phyloP scores from a whole-genome alignment of 2,797 vertebrate genomes.

The Hafferia zeledoni region DNA sequence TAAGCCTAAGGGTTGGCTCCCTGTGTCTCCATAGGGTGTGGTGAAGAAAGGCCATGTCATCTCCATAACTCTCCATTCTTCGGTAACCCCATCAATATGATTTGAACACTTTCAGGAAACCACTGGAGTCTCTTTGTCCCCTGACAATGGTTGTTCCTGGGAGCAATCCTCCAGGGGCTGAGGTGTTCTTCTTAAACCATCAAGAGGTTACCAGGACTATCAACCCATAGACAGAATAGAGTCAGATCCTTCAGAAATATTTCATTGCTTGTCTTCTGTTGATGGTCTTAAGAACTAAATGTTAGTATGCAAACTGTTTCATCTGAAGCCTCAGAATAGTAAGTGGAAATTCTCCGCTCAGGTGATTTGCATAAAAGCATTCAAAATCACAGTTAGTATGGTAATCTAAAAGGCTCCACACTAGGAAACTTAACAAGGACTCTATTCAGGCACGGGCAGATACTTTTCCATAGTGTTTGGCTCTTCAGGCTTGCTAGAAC shows the following conservation, averaged over 20 bases:
- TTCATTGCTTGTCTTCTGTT: not conserved
- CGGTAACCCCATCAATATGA: too few relatives aligned
- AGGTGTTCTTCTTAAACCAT: too few relatives aligned
- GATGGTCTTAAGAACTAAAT: not conserved
- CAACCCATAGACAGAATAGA: not conserved
- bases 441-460: not conserved
- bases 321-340: not conserved
- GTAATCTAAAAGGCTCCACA: not conserved
- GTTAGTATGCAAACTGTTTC: not conserved
- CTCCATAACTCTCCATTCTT: too few relatives aligned
- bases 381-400: not conserved
- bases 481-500: not conserved
- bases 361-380: not conserved
- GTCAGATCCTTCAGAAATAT: not conserved
- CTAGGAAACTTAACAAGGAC: not conserved
- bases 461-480: not conserved
- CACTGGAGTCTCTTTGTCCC: too few relatives aligned
- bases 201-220: too few relatives aligned
- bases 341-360: not conserved
- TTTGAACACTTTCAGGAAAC: too few relatives aligned
- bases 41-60: too few relatives aligned
- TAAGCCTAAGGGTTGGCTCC: too few relatives aligned
- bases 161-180: too few relatives aligned
- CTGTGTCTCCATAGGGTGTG: too few relatives aligned
- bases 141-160: too few relatives aligned